Evolutionary conservation across 2,888 invertebrate genomes (phyloP), one percentile per base, ranked within the genome.

Genomic region (Athrips mouffetella): DNA sequence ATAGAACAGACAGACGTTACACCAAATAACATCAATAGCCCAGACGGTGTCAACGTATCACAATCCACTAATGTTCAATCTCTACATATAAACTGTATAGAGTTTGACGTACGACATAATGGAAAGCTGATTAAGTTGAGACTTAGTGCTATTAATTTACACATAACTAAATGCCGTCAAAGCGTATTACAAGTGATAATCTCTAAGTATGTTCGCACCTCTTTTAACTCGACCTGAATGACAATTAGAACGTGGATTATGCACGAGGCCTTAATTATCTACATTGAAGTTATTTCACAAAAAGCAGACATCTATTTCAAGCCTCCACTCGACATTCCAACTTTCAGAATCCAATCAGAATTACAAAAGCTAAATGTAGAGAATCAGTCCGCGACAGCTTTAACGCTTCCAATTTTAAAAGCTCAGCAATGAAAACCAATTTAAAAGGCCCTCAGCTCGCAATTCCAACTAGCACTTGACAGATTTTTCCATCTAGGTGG

Each of bases 401-500:
- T 21, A 37, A 37, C 37, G 20, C n/a, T 37, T 37, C 37, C 37
- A 37, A 37, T 37, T 37, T 18, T 37, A 37, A 37, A 37, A 37
- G 37, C 37, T 37, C 37, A 29, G 42, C 42, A 42, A 42, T 42
- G 25, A 44, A 31, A 31, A 30, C 44, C 44, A 44, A 44, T 25
- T 44, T 44, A 31, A 44, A 44, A 44, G 44, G 27, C 30, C 30
- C 21, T 30, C 27, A 42, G 29, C 13, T 42, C 42, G 29, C 23
- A 27, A 42, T 44, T 33, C 31, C 27, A 30, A 31, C 44, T 18
- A 20, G 44, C 44, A 31, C 44, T 44, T 44, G 44, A 44, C 44
- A 44, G 44, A 44, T 31, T 44, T 44, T 44, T 31, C 30, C 44
- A 44, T 44, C 44, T 44, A 46, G 51, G 53, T 49, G 35, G 37